A percentile compares a stretch with the other conserved stretches of the same genome.
Evolutionary conservation across 2,797 vertebrate genomes (phyloP).

Genomic region (Schizopygopsis malacanthus): DNA sequence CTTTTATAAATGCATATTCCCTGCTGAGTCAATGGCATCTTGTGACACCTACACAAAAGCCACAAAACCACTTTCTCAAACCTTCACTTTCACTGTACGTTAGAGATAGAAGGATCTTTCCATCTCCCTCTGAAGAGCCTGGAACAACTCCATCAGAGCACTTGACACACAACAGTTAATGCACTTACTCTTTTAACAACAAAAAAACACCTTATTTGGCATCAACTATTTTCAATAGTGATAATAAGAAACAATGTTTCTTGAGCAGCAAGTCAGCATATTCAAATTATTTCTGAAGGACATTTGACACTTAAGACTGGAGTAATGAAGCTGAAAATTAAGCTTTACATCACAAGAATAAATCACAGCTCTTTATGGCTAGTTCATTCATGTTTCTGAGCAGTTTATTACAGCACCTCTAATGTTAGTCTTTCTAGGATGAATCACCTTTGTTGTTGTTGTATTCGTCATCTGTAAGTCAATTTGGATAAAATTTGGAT

Average conservation of each 20-base stretch:
- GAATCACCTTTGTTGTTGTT: not conserved
- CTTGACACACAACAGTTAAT: not conserved
- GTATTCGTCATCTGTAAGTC: not conserved
- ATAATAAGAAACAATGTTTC: not conserved
- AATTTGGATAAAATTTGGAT: conserved; percentile 29
- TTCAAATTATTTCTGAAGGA: not conserved
- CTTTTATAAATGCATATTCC: not conserved
- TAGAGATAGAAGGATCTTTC: not conserved
- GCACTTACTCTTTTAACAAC: not conserved
- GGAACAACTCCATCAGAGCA: not conserved
- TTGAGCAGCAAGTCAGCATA: not conserved
- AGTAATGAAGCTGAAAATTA: not conserved
- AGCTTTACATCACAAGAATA: not conserved
- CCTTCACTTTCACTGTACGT: not conserved
- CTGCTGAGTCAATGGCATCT: not conserved
- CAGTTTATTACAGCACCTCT: not conserved
- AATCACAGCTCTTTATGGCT: not conserved
- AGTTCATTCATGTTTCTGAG: not conserved
- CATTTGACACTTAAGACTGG: not conserved
- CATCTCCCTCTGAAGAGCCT: not conserved
- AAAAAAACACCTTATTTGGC: not conserved
- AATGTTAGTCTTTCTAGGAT: conserved; percentile 5
- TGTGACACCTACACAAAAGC: not conserved
- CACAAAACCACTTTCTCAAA: conserved; percentile 14
- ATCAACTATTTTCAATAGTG: not conserved